Evolutionary conservation across 2,113 vertebrate species (phyloP), one percentile per base, ranked within the genome.

Genomic region (Polyodon spathula): DNA sequence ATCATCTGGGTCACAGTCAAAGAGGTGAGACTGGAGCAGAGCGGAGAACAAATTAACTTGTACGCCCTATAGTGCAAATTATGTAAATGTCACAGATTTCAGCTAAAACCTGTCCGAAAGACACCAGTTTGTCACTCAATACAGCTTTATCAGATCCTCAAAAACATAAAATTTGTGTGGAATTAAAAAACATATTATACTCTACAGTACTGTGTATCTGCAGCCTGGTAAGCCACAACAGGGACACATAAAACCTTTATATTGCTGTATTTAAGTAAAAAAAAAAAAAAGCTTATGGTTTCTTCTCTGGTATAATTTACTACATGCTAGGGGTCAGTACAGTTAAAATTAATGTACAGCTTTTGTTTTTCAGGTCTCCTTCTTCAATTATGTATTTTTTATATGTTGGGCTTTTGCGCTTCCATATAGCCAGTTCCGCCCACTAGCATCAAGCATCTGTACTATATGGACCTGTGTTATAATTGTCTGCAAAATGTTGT

Each of bases 401-500:
- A 92, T 86, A 67, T 91, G 89, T 68, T 98, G 96, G 96, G 94
- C 92, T 70, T 95, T 99, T 59, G 96, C 95, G 37, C 80, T 99
- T 66, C 96, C 96, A 1, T 99, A 92, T 65, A 76, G 90, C 71
- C 92, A 94, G 76, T 91, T 98, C 64, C 90, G 95, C 8, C 92
- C 88, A 12, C 70, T 95, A 61, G 95, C 94, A 54, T 98, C 96
- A 60, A 95, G 91, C 59, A 74, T 97, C 72, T 99, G 95, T 78
- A 92, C 92, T 16, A 91, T 99, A 64, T 98, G 95, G 96, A 98
- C 93, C 0, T 98, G 94, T 68, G 87, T 99, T 75, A 89, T 98
- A 79, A 93, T 96, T 62, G 84, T 97, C 71, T 97, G 95, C 81
- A 99, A 99, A 84, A 99, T 98, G 96, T 86, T 98, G 64, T 99